These are phyloP conservation scores for Saccostrea glomerata DNA, from an alignment of 1,140 invertebrate genomes.

Conservation along the genomic window DNA sequence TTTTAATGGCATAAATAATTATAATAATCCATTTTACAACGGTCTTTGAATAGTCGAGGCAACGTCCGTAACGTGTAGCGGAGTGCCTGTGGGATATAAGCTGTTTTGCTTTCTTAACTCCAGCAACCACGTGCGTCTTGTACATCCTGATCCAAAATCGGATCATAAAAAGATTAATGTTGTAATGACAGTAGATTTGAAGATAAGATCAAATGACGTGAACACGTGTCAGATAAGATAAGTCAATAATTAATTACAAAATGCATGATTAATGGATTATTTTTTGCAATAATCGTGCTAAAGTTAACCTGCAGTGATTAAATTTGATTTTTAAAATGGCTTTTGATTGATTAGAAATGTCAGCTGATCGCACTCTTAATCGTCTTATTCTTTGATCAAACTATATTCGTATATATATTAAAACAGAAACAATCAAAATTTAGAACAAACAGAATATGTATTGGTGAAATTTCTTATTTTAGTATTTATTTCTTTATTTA, in stretches of 20 bases:
- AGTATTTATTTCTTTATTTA: too few species aligned
- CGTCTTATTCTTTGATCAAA: too few species aligned
- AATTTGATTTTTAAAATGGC: neutral
- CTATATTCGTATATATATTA: too few species aligned
- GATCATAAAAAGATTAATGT: neutral
- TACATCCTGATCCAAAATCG: neutral
- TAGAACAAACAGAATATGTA: too few species aligned
- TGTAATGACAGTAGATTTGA: neutral
- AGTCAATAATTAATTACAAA: neutral
- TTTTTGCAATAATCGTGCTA: neutral
- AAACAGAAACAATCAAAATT: too few species aligned
- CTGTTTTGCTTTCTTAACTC: neutral
- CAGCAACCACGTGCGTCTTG: neutral
- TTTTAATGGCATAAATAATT: too few species aligned
- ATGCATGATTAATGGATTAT: neutral
- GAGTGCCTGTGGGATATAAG: neutral
- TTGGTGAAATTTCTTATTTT: too few species aligned
- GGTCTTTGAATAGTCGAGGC: too few species aligned
- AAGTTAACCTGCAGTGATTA: neutral
- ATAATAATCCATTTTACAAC: too few species aligned
- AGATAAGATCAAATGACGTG: neutral
- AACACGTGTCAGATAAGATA: neutral
- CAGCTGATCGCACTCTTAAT: neutral
- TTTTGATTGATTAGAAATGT: neutral
- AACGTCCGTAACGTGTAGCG: neutral